Evolutionary conservation across 2,888 invertebrate genomes (phyloP), one percentile per base, ranked within the genome.

Genomic region (Drosophila macrospina): DNA sequence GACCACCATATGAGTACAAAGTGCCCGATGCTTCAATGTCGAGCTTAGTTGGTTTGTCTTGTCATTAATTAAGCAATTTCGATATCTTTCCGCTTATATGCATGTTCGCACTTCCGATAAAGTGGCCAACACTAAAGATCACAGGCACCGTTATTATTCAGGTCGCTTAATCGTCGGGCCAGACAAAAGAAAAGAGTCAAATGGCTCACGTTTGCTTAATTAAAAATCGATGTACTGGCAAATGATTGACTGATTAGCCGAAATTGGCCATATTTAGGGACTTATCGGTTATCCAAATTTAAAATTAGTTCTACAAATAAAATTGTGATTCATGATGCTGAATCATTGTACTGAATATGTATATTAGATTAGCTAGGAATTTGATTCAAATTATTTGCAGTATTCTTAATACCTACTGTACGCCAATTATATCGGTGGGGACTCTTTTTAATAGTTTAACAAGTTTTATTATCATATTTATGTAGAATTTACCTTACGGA

Each of bases 181-280:
- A 44, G 34, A 66, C 48, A 39, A 79, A 68, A 55, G 52, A 51
- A 63, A 32, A 47, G 32, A 15, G 13, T 26, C 45, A 45, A 13
- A 24, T 59, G 55, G 44, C 54, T 44, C 66, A 63, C 63, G 68
- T 67, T 79, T 41, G 47, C 39, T 84, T 81, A 79, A 83, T 81
- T 85, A 76, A 81, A 81, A 74, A 51, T 48, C 63, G 34, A 51
- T 73, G 57, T 68, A 68, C 50, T 64, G 26, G 42, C 26, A 44
- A 16, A 55, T 55, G 61, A 78, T 76, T 67, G 50, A 48, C 20
- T 20, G 15, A 13, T 52, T 16, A 20, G 28, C 42, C 51, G 37
- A 71, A 42, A 57, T 39, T 45, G 55, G 47, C 45, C 32, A 63
- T 20, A 55, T 55, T 51, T 36, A 47, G 52, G 24, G 36, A 11